These are phyloP conservation scores for Saxidomus purpurata DNA, from an alignment of 1,140 invertebrate genomes.

Conservation along the genomic window DNA sequence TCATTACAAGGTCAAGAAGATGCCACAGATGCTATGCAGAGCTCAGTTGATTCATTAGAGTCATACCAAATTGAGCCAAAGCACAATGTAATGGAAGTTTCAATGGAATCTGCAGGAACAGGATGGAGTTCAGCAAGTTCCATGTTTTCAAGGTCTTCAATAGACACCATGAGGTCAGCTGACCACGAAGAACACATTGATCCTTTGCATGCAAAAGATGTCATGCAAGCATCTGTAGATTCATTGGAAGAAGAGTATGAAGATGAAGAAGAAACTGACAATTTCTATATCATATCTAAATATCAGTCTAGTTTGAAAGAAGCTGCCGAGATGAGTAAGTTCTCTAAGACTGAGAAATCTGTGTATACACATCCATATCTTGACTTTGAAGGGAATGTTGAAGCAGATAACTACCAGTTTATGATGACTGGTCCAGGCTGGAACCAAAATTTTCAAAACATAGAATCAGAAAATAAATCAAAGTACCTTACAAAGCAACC, in stretches of 20 bases:
- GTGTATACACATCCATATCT: constrained; percentile 71
- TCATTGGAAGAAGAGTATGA: constrained; percentile 76
- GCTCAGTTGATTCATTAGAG: constrained; percentile 84
- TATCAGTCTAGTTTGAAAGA: constrained; percentile 63
- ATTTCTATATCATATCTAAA: constrained; percentile 65
- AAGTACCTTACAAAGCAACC: constrained; percentile 74
- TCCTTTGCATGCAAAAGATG: constrained; percentile 74
- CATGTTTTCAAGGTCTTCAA: constrained; percentile 77
- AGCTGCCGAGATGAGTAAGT: constrained; percentile 58
- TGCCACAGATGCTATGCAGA: constrained; percentile 76
- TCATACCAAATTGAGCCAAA: constrained; percentile 69
- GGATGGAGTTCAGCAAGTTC: constrained; percentile 78
- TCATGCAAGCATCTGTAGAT: constrained; percentile 84
- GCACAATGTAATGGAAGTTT: constrained; percentile 80
- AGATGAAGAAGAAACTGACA: constrained; percentile 57
- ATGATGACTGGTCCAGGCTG: constrained; percentile 29
- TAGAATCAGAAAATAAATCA: constrained; percentile 62
- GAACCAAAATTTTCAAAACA: constrained; percentile 63
- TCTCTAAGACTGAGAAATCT: constrained; percentile 52
- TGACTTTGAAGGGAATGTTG: constrained; percentile 76
- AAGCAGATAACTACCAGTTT: constrained; percentile 66
- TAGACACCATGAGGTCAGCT: constrained; percentile 77
- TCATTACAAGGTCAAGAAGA: constrained; percentile 87
- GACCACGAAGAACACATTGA: constrained; percentile 71
- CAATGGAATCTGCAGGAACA: constrained; percentile 79